Base-by-base conservation (phyloP, 2,797 vertebrate species). In the Pangasius mekongensis region DNA sequence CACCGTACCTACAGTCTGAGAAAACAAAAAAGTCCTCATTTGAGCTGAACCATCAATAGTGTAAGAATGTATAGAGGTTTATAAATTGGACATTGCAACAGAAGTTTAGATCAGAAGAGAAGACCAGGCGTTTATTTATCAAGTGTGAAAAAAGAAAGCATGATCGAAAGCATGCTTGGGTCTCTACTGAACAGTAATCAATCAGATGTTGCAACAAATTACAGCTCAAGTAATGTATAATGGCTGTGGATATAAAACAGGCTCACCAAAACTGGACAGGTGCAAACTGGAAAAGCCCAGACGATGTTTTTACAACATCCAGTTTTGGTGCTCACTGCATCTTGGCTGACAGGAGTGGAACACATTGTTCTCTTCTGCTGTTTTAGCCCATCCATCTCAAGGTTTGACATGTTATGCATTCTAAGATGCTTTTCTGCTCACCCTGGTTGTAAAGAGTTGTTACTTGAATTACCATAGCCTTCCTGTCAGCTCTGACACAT, bases 1-100 rank as follows among this genome's bases (percentile, higher is more conserved):
- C 9, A 56, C 30, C 6, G 4, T 66, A 66, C 9, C 36, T 66
- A 80, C 90, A 36, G 20, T 90, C 30, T 84, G 87, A 74, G 86
- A 62, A 39, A 58, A 58, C 60, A 43, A 16, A 18, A n/a, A 62
- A 49, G 33, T 52, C 1, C 0, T 0, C 3, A 30, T n/a, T 54
- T 33, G 9, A 60, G 16, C 1, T 80, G 24, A 58, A 36, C 36
- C 22, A 81, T 86, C 30, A 49, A 18, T 36, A 80, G 30, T 54
- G 30, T 67, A 69, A 81, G 74, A 69, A 67, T 56, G 36, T 30
- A 62, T 86, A 14, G 6, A 8, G 69, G 36, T 39, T 58, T 58
- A 73, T 27, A 58, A 36, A 24, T 71, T 52, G 24, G 54, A 39
- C 11, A 58, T 14, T 60, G n/a, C 2, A 24, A 49, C 18, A 78